Percentiles rank a stretch among this genome's conserved stretches.
These are phyloP conservation scores for Esox lucius DNA, from an alignment of 2,797 vertebrate genomes.

Conservation along the genomic window DNA sequence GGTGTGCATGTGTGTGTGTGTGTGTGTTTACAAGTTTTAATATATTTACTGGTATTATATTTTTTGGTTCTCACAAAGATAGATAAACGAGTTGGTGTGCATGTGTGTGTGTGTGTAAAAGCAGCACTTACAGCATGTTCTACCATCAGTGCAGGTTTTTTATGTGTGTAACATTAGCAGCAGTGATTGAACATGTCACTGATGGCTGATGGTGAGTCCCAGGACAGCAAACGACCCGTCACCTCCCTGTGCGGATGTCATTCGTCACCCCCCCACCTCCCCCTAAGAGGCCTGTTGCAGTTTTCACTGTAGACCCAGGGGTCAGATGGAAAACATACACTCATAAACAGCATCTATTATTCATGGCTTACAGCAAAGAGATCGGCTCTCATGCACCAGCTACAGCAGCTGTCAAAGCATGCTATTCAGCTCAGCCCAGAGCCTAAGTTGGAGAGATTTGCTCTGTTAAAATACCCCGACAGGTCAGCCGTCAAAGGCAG, in stretches of 20 bases:
- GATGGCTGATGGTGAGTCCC: conserved; percentile 75
- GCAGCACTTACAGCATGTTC: background rate
- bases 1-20: background rate
- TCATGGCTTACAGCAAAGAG: conserved; percentile 71
- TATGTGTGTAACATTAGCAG: conserved; percentile 51
- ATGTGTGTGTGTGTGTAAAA: background rate
- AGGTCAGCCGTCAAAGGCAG: background rate
- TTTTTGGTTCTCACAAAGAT: too few relatives aligned
- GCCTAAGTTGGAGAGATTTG: background rate
- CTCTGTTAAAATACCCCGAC: background rate
- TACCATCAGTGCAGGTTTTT: conserved; percentile 24
- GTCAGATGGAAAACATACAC: conserved; percentile 85
- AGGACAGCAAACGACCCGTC: conserved; percentile 63
- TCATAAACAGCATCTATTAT: conserved; percentile 88
- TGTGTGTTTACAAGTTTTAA: too few relatives aligned
- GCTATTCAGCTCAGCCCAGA: conserved; percentile 24
- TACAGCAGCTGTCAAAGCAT: conserved; percentile 64
- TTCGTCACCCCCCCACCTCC: conserved; percentile 61
- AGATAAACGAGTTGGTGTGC: too few relatives aligned
- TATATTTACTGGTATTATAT: too few relatives aligned
- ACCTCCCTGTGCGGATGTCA: conserved; percentile 63
- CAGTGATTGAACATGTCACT: conserved; percentile 78
- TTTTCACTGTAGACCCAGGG: conserved; percentile 79
- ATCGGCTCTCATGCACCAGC: conserved; percentile 64
- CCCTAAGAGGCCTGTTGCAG: conserved; percentile 69